Conservation (phyloP, 2,888 invertebrate species). For the Malthinus seriepunctatus region DNA sequence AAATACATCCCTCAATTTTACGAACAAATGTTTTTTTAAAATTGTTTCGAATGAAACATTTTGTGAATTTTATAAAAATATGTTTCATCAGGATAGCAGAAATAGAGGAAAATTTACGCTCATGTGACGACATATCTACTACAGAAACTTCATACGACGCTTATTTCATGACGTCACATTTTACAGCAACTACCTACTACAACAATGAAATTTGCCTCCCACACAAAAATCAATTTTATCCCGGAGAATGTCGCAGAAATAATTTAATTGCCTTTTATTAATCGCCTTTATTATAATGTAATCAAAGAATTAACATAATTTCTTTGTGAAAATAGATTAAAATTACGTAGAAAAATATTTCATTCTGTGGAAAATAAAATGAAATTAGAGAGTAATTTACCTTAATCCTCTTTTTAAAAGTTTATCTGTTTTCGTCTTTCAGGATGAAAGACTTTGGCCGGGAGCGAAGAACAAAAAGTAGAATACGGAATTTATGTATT, state of each 20-base stretch:
- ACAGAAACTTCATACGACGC: slow-evolving; percentile 5
- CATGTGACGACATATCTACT: slow-evolving; percentile 12
- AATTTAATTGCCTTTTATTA: neutral
- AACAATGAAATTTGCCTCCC: neutral
- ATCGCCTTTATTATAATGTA: too few relatives aligned
- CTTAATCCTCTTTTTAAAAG: too few relatives aligned
- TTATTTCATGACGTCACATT: slow-evolving; percentile 8
- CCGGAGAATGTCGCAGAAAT: neutral
- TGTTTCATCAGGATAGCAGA: neutral
- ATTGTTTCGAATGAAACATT: neutral
- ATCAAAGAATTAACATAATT: neutral
- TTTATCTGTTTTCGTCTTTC: too few relatives aligned
- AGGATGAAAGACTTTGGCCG: too few relatives aligned
- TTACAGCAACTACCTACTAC: neutral
- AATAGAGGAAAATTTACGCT: slow-evolving; percentile 8
- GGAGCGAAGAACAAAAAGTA: too few relatives aligned
- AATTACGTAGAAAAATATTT: neutral
- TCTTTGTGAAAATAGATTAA: slow-evolving; percentile 1
- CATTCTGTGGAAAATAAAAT: neutral
- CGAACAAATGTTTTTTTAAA: neutral
- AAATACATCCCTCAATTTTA: too few relatives aligned
- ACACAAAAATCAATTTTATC: slow-evolving; percentile 6
- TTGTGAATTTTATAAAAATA: neutral
- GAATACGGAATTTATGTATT: too few relatives aligned
- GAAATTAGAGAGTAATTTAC: too few relatives aligned